A percentile compares a stretch with the other conserved stretches of the same genome.
These are phyloP conservation scores for Drosophila mimetica DNA, from an alignment of 2,888 invertebrate genomes.

Conservation along the genomic window DNA sequence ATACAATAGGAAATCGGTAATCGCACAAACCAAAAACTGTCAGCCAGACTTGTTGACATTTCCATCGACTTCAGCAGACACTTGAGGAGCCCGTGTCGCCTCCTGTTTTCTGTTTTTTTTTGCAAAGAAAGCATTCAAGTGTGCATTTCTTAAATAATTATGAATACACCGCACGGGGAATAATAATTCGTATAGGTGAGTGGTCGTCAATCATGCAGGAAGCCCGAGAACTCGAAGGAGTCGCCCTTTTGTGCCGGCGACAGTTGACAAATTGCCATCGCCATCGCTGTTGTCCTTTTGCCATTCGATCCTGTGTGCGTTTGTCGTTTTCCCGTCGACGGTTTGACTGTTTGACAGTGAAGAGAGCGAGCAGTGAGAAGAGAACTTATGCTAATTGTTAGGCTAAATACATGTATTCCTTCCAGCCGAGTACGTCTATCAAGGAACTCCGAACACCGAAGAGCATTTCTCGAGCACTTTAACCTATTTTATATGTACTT, in stretches of 20 bases:
- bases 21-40: conserved; percentile 50
- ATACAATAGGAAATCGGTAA: conserved; percentile 14
- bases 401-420: conserved; percentile 31
- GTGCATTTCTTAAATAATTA: conserved; percentile 77
- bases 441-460: conserved; percentile 6
- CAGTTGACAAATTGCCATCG: conserved; percentile 72
- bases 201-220: conserved; percentile 68
- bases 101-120: conserved; percentile 25
- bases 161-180: conserved; percentile 61
- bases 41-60: conserved; percentile 70
- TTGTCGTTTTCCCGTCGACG: conserved; percentile 22
- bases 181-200: conserved; percentile 48
- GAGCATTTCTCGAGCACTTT: conserved; percentile 26
- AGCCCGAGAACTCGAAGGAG: conserved; percentile 48
- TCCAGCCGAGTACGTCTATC: conserved; percentile 35
- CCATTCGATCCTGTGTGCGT: conserved; percentile 23
- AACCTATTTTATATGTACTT: conserved; percentile 34
- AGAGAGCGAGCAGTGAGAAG: not conserved
- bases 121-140: conserved; percentile 55
- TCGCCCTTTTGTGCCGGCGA: conserved; percentile 59
- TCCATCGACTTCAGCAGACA: conserved; percentile 44
- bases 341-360: conserved; percentile 23
- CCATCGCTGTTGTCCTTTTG: conserved; percentile 62
- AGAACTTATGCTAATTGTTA: conserved; percentile 47
- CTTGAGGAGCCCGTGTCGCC: conserved; percentile 43